Conservation (phyloP, 92 coral and sea anemone species). For the Pocillopora meandrina region DNA sequence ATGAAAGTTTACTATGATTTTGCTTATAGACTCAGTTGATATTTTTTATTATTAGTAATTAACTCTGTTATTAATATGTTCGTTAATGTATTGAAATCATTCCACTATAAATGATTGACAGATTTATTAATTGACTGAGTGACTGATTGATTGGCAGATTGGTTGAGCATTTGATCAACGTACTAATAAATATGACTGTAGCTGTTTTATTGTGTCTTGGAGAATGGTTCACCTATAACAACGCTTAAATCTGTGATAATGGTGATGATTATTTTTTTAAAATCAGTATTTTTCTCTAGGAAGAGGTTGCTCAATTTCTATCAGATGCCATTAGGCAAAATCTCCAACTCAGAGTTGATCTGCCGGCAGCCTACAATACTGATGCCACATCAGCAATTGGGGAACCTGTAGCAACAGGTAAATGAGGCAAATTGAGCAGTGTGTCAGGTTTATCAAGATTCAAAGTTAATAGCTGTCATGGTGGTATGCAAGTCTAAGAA, state of each 20-base stretch:
- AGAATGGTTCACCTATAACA: no score
- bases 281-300: not conserved
- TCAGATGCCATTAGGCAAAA: conserved; percentile 76
- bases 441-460: no score
- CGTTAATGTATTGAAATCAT: no score
- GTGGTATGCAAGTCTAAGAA: no score
- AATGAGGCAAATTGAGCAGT: not conserved
- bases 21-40: not conserved
- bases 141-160: not conserved
- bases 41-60: not conserved
- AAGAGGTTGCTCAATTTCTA: conserved; percentile 60
- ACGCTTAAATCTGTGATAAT: no score
- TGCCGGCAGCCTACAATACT: conserved; percentile 45
- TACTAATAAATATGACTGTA: not conserved
- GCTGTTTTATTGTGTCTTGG: no score
- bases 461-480: no score
- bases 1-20: not conserved
- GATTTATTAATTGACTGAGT: not conserved
- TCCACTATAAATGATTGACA: not conserved
- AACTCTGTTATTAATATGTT: not conserved
- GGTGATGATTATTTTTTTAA: no score
- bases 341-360: conserved; percentile 68
- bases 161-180: not conserved
- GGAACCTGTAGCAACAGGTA: conserved; percentile 21
- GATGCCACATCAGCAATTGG: not conserved